Evolutionary conservation across 2,888 invertebrate species (phyloP), one percentile per base, ranked within the genome.

Genomic region (Aphodius granarius): DNA sequence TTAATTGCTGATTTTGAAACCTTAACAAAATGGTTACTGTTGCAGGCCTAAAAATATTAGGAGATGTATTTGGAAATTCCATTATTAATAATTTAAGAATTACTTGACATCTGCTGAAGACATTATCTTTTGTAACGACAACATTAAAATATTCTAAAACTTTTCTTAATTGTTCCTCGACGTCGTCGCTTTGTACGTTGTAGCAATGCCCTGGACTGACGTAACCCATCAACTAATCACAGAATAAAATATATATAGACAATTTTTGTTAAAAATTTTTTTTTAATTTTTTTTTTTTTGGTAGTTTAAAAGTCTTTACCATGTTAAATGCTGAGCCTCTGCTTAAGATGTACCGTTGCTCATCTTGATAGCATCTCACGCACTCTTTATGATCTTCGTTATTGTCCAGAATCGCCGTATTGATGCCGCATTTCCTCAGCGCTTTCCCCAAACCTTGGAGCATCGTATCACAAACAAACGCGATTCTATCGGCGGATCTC

Each of bases 91-190:
- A 21, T 22, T 18, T 5, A 19, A 4, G 5, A 9, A n/a, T 62
- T 86, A 92, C 91, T 86, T 92, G 90, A 86, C 96, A 96, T 80
- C 94, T 89, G 81, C 90, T 92, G 82, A 94, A 92, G 78, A 95
- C 89, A 86, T 95, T 90, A 77, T 88, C 89, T 83, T 90, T 89
- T 23, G 88, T 89, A 71, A 95, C 88, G 66, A 85, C 84, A 75
- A 95, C 88, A 83, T 92, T 91, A 84, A 92, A 95, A 84, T 90
- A 89, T 72, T 87, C 87, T 62, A 95, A 85, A 72, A 95, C 91
- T 85, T 92, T 91, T 75, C 89, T 86, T 23, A 94, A 85, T 84
- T 95, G 95, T 71, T 92, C 91, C 74, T 90, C 89, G 9, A 89
- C 82, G 75, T 87, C 86, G 43, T 89, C 89, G 73, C 89, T 87